Base-by-base conservation (phyloP, 2,888 invertebrate species). In the Polydrusus tereticollis region DNA sequence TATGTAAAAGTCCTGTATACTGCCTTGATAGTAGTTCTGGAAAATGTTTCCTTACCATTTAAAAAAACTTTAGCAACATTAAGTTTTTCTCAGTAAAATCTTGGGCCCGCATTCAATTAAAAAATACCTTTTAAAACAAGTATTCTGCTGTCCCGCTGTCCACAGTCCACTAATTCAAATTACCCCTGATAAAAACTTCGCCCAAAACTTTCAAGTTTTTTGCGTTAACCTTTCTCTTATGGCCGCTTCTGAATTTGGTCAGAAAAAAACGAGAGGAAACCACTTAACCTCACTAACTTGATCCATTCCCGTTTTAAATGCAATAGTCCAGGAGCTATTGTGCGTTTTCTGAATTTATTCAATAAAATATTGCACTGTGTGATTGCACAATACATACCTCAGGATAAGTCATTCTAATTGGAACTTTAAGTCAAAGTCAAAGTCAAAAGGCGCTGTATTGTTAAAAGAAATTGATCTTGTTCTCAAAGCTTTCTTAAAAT, bases 231-330 rank as follows among this genome's bases (percentile, higher is more conserved):
- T 26, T 50, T 14, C 26, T 26, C 14, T 26, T 14, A 14, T 26
- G 50, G 50, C 6, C 50, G 50, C 50, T 50, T 50, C 14, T 50
- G 26, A 50, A 65, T 55, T 65, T 65, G 65, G 41, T 65, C 41
- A 33, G 16, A 36, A 66, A 66, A 66, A 18, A 58, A 45, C 58
- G 26, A 65, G 66, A 29, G 58, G 26, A 66, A 66, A 57, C 66
- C 66, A 66, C 58, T 65, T 65, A 65, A 38, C 65, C 65, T 65
- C 20, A 36, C 65, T 33, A 65, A 55, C 33, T 65, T 65, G 33
- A 45, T 66, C 43, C 58, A 58, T 66, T 18, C 47, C 33, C 29
- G 43, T 23, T 65, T 58, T 43, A 14, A 65, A 45, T 43, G 10
- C n/a, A 36, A 12, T 36, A 36, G 36, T 36, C 36, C 3, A n/a